Evolutionary conservation across 2,113 vertebrate species (phyloP).

Genomic region (Eulemur macaco): DNA sequence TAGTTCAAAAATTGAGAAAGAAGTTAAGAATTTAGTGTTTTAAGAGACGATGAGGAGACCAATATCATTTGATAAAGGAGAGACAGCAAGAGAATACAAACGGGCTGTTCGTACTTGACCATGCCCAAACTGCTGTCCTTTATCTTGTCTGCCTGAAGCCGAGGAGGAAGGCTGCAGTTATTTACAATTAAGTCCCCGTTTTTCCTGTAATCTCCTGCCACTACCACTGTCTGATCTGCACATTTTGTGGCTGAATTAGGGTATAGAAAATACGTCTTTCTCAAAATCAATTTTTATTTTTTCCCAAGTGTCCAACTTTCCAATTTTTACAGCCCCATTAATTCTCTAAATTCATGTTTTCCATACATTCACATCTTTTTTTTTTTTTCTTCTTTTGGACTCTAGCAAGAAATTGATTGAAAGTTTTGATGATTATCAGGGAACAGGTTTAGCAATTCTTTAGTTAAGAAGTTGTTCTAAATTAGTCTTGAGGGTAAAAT

Average conservation of each 20-base stretch:
- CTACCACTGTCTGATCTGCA: background rate
- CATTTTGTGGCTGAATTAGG: background rate
- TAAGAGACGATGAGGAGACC: background rate
- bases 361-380: background rate
- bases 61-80: background rate
- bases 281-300: conserved; percentile 32
- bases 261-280: background rate
- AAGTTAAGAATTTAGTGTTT: background rate
- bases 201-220: background rate
- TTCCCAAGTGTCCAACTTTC: background rate
- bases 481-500: background rate
- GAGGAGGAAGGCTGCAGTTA: background rate
- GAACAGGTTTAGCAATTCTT: background rate
- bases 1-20: background rate
- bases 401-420: background rate
- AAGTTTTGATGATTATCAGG: background rate
- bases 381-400: background rate
- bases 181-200: background rate
- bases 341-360: conserved; percentile 8
- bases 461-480: background rate
- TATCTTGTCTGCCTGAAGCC: background rate
- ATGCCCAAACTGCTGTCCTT: background rate
- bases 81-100: background rate
- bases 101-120: background rate
- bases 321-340: background rate